These are phyloP conservation scores for Clinocottus analis DNA, from an alignment of 2,113 vertebrate genomes.

Conservation along the genomic window DNA sequence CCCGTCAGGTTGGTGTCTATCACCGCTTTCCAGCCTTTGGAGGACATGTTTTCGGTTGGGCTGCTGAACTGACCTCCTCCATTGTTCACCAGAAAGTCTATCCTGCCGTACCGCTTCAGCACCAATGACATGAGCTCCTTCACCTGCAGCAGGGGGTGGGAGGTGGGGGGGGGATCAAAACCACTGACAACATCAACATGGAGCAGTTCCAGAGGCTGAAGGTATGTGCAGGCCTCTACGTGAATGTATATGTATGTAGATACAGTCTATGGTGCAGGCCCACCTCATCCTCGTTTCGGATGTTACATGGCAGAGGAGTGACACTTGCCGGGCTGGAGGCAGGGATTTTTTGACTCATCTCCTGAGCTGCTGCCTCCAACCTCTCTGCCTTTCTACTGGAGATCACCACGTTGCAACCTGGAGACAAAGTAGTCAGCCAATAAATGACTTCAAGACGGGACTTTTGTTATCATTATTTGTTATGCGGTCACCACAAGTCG, in stretches of 20 bases:
- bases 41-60: slow-evolving; percentile 82
- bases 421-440: neutral
- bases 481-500: neutral
- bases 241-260: neutral
- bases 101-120: slow-evolving; percentile 82
- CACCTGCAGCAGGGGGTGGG: slow-evolving; percentile 86
- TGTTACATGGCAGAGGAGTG: slow-evolving; percentile 89
- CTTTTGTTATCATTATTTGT: neutral
- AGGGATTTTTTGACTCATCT: slow-evolving; percentile 81
- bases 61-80: slow-evolving; percentile 92
- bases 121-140: slow-evolving; percentile 87
- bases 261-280: neutral
- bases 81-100: slow-evolving; percentile 95
- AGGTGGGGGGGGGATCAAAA: neutral
- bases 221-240: neutral
- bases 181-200: neutral
- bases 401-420: slow-evolving; percentile 93
- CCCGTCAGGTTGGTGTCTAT: slow-evolving; percentile 96
- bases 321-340: slow-evolving; percentile 74
- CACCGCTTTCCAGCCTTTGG: slow-evolving; percentile 95
- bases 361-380: slow-evolving; percentile 84
- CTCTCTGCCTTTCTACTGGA: slow-evolving; percentile 89
- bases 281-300: slow-evolving; percentile 92
- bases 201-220: neutral
- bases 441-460: neutral